Evolutionary conservation across 1,140 invertebrate species (phyloP), one percentile per base, ranked within the genome.

Genomic region (Microplitis mediator): DNA sequence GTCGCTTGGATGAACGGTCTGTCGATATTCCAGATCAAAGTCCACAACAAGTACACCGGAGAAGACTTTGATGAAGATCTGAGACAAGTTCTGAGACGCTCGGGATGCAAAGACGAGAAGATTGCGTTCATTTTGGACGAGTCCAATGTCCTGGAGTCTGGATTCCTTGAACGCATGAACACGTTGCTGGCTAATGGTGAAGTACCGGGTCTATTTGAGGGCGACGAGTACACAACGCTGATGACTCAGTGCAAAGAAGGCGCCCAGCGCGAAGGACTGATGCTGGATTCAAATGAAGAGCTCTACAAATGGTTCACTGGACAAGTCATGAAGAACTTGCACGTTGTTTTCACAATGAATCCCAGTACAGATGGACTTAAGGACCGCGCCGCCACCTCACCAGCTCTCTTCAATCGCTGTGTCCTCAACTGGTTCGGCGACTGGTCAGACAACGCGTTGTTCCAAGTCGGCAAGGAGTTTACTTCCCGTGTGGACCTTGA

Each of bases 161-260:
- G 97, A 60, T 99, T 99, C 89, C 89, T 99, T 58, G 98, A 99
- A 87, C 90, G 98, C 76, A 99, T 99, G 97, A 99, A 99, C 84
- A 99, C 98, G 0, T 88, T 99, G 23, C 87, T 99, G 63, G 98
- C 98, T 62, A 99, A 99, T 85, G 98, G 98, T 81, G 98, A 99
- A 91, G 97, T 98, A 16, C 96, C 97, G 60, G 97, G 97, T 39
- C 85, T 96, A 11, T 96, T 96, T 80, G 94, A 96, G 87, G 94
- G 96, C 23, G 98, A 99, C 85, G 98, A 99, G 82, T 98, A 98
- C 85, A 98, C 97, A 0, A 98, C 98, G 0, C 87, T 99, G 58
- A 99, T 99, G 97, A 99, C 97, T 3, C 98, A 99, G 86, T 99
- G 98, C 82, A 99, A 99, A 86, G 98, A 99, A 88, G 98, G 98